Evolutionary conservation across 2,113 vertebrate genomes (phyloP).

Genomic region (Brachyistius frenatus): DNA sequence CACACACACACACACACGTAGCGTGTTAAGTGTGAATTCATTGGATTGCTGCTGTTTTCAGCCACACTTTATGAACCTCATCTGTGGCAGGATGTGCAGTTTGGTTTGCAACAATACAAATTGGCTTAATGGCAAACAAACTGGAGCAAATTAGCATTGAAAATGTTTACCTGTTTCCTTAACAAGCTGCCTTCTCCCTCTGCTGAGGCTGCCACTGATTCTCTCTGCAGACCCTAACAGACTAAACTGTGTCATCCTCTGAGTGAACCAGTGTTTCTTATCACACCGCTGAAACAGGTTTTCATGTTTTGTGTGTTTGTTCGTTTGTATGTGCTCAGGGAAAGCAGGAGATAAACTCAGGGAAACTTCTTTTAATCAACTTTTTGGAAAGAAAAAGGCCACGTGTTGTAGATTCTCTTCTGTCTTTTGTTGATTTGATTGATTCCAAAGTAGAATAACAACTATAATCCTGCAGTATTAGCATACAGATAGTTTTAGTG

Average conservation of each 20-base stretch:
- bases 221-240: constrained; percentile 15
- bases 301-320: background rate
- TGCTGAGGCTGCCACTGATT: too few relatives aligned
- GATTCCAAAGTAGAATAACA: background rate
- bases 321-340: background rate
- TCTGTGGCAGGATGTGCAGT: constrained; percentile 53
- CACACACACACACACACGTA: constrained; percentile 42
- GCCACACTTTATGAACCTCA: constrained; percentile 62
- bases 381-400: background rate
- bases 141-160: constrained; percentile 58
- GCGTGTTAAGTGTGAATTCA: constrained; percentile 72
- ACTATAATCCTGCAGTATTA: background rate
- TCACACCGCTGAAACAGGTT: background rate
- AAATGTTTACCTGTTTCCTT: constrained; percentile 70
- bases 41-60: constrained; percentile 67
- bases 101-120: constrained; percentile 63
- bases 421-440: too few relatives aligned
- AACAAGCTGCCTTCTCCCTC: constrained; percentile 46
- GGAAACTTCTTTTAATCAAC: background rate
- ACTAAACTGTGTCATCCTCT: constrained; percentile 15
- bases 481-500: too few relatives aligned
- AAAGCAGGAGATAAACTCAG: background rate
- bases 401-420: too few relatives aligned
- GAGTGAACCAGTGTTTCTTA: constrained; percentile 14
- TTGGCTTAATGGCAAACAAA: constrained; percentile 68